Evolutionary conservation across 1,140 invertebrate genomes (phyloP).

Genomic region (Lethocerus indicus): DNA sequence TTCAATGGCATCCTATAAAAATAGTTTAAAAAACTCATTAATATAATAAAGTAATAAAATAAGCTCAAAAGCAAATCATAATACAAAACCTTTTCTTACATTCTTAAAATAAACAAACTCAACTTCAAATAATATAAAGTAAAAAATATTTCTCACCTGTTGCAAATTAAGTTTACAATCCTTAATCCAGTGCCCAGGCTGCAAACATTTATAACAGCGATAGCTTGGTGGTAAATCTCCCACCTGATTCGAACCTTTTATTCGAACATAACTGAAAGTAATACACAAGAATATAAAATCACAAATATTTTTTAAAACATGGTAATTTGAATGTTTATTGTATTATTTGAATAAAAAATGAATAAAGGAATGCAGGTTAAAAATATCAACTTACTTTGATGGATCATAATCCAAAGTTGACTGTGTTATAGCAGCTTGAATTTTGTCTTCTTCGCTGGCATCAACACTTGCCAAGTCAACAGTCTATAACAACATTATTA

Average conservation of each 20-base stretch:
- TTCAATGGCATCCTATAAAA: conserved; percentile 45
- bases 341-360: conserved; percentile 8
- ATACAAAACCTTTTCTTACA: conserved; percentile 9
- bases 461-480: conserved; percentile 79
- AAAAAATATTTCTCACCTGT: conserved; percentile 28
- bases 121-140: neutral
- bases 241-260: conserved; percentile 66
- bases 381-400: conserved; percentile 57
- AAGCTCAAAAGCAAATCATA: conserved; percentile 1
- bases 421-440: conserved; percentile 91
- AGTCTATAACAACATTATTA: conserved; percentile 24
- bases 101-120: conserved; percentile 1
- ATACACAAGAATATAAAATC: too few relatives aligned
- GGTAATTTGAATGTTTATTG: too few relatives aligned
- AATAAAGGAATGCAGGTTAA: conserved; percentile 6
- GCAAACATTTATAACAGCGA: conserved; percentile 82
- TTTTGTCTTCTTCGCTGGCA: conserved; percentile 91
- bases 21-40: conserved; percentile 13
- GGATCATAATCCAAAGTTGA: conserved; percentile 93
- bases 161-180: conserved; percentile 61
- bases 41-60: conserved; percentile 11
- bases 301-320: too few relatives aligned
- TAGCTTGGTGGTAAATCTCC: conserved; percentile 80
- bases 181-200: conserved; percentile 89
- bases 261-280: conserved; percentile 69